A percentile compares a stretch with the other conserved stretches of the same genome.
Evolutionary conservation across 2,888 invertebrate species (phyloP).

Genomic region (Dasysyrphus albostriatus): DNA sequence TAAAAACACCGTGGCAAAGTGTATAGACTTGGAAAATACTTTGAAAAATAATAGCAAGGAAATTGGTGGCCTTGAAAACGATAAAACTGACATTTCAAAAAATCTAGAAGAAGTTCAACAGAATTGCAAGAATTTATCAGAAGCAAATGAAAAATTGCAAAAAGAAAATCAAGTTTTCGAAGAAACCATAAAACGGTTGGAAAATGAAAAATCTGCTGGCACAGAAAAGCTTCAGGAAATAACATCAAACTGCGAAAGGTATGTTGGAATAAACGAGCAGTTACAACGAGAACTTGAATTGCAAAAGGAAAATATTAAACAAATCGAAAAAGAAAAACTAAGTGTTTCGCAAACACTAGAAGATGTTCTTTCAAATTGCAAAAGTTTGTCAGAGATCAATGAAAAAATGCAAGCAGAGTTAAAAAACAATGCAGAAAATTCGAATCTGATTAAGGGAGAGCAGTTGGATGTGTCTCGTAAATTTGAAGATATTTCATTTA

Average conservation of each 20-base stretch:
- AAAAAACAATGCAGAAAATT: slow-evolving; percentile 85
- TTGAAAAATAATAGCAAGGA: slow-evolving; percentile 54
- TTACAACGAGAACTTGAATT: slow-evolving; percentile 78
- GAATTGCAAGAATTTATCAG: slow-evolving; percentile 76
- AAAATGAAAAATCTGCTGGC: slow-evolving; percentile 78
- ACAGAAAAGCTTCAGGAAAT: slow-evolving; percentile 85
- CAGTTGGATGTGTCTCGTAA: slow-evolving; percentile 43
- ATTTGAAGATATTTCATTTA: slow-evolving; percentile 77
- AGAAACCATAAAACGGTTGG: slow-evolving; percentile 81
- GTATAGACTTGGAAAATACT: neutral
- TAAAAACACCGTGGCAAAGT: neutral
- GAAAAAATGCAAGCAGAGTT: slow-evolving; percentile 86
- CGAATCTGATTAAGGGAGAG: slow-evolving; percentile 70
- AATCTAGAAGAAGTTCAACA: slow-evolving; percentile 53
- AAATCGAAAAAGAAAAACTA: neutral
- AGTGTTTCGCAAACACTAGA: slow-evolving; percentile 78
- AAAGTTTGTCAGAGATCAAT: slow-evolving; percentile 83
- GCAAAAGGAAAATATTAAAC: neutral
- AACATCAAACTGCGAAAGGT: slow-evolving; percentile 79
- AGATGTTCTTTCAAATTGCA: slow-evolving; percentile 72
- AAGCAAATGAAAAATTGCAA: slow-evolving; percentile 76
- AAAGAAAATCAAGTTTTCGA: slow-evolving; percentile 11
- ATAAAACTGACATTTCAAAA: slow-evolving; percentile 62
- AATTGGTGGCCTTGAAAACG: slow-evolving; percentile 57
- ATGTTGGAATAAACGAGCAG: slow-evolving; percentile 79